These are phyloP conservation scores for Myotis planiceps DNA, from an alignment of 2,797 vertebrate species.

Conservation along the genomic window DNA sequence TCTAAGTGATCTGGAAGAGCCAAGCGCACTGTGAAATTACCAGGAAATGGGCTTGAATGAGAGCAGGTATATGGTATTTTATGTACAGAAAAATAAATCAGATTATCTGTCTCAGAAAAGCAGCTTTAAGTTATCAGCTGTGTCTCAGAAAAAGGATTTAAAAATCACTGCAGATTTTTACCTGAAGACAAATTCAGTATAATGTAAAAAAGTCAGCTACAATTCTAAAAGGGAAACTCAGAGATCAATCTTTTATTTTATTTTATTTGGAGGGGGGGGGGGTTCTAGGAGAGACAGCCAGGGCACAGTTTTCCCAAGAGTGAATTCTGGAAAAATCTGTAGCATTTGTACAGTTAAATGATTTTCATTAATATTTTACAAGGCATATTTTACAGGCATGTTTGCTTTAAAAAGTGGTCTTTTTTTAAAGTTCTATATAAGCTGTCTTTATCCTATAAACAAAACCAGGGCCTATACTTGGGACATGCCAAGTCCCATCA, in stretches of 20 bases:
- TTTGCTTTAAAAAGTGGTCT: conserved; percentile 35
- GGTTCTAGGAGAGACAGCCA: neutral
- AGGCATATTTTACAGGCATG: neutral
- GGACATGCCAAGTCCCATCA: neutral
- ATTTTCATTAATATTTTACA: neutral
- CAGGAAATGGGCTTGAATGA: neutral
- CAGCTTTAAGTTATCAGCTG: neutral
- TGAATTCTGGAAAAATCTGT: neutral
- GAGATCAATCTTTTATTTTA: neutral
- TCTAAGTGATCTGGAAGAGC: neutral
- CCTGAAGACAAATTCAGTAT: neutral
- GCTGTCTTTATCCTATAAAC: neutral
- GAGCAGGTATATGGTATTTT: neutral
- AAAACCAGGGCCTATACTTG: neutral
- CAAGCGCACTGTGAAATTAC: neutral
- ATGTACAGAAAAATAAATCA: neutral
- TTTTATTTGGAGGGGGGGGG: accelerated
- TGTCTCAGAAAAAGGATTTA: conserved; percentile 16
- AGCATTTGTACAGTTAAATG: neutral
- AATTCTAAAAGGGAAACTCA: neutral
- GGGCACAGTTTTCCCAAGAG: neutral
- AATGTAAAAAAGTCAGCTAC: neutral
- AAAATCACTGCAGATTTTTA: neutral
- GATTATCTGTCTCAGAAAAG: neutral
- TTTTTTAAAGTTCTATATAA: conserved; percentile 8